phyloP scores from a whole-genome alignment of 2,113 vertebrate genomes.

The Erythrocercus mccallii region DNA sequence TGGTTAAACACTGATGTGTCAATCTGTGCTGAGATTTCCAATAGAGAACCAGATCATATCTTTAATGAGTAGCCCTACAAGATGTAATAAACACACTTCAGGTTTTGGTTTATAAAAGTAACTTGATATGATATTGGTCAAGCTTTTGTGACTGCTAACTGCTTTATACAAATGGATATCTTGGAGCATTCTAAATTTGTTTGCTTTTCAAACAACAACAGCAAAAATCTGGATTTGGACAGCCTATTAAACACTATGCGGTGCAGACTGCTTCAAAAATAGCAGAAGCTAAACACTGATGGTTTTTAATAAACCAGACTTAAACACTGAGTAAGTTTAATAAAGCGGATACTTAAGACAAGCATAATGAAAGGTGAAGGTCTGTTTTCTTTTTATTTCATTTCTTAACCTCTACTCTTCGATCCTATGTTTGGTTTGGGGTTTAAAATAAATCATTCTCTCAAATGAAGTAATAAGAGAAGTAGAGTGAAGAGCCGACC shows the following conservation, averaged over 20 bases:
- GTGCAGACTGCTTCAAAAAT: slow-evolving; percentile 35
- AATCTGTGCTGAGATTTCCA: neutral
- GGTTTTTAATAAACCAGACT: slow-evolving; percentile 60
- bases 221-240: neutral
- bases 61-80: neutral
- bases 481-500: neutral
- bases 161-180: neutral
- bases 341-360: slow-evolving; percentile 38
- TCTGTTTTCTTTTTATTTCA: slow-evolving; percentile 59
- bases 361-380: slow-evolving; percentile 54
- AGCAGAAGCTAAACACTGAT: slow-evolving; percentile 23
- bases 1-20: neutral
- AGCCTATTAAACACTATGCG: neutral
- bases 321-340: slow-evolving; percentile 43
- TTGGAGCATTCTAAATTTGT: neutral
- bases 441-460: slow-evolving; percentile 60
- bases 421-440: slow-evolving; percentile 32
- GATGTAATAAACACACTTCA: neutral
- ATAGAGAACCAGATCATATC: neutral
- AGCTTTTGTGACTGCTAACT: neutral
- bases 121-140: neutral
- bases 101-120: neutral
- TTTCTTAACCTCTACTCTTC: slow-evolving; percentile 53
- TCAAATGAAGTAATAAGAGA: slow-evolving; percentile 64
- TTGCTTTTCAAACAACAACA: neutral